Evolutionary conservation across 2,113 vertebrate genomes (phyloP), one percentile per base, ranked within the genome.

Genomic region (Istiophorus platypterus): DNA sequence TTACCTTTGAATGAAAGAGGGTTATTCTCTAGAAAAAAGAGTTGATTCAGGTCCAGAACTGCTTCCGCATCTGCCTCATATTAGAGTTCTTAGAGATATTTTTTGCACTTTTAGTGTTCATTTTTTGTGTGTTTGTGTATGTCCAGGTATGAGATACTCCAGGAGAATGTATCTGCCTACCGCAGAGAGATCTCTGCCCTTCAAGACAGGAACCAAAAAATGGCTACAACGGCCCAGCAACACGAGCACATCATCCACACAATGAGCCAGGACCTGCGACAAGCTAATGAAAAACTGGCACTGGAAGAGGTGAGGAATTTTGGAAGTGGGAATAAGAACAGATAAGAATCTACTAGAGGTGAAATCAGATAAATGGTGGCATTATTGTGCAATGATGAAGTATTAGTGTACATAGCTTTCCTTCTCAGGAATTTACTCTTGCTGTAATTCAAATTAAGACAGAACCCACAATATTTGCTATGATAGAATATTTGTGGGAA

Each of bases 211-310:
- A 96, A 95, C 80, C 96, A 97, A 72, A 98, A 98, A 74, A 96
- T 98, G 85, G 92, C 96, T 8, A 94, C 96, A 0, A 97, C 95
- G 0, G 94, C 95, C 12, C 97, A 99, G 64, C 96, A 94, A 41
- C 96, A 99, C 5, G 98, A 99, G 76, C 96, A 97, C 89, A 96
- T 97, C 72, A 98, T 99, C 79, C 96, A 97, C 82, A 98, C 96
- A 0, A 96, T 99, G 96, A 97, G 95, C 6, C 97, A 99, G n/a
- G 98, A 99, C 85, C 90, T 99, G 80, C 94, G 96, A 59, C 96
- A 96, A 86, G 94, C 96, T 26, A 98, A 94, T 57, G 98, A 98
- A 81, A 99, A 98, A 74, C 93, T 98, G 45, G 96, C 96, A 1
- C 90, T 98, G 67, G 96, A 96, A 29, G 97, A 99, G 96, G 98